These are phyloP conservation scores for Metopolophium dirhodum DNA, from an alignment of 1,140 invertebrate genomes.

Conservation along the genomic window DNA sequence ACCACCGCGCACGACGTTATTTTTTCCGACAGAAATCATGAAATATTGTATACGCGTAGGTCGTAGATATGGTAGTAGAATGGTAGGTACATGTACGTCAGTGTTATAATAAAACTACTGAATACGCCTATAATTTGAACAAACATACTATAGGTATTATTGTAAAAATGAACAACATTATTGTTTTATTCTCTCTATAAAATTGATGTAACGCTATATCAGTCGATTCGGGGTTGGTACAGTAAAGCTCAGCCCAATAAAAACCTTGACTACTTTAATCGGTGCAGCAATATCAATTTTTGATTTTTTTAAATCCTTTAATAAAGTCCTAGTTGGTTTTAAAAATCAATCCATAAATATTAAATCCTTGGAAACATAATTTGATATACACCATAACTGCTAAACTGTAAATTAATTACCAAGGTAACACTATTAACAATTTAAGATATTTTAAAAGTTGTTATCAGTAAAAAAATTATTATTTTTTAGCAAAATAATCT, in stretches of 20 bases:
- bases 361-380: not conserved
- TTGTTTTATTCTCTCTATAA: not conserved
- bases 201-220: not conserved
- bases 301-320: no score
- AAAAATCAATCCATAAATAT: not conserved
- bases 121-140: not conserved
- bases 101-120: not conserved
- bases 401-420: no score
- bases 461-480: no score
- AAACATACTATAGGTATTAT: not conserved
- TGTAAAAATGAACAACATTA: not conserved
- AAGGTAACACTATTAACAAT: no score
- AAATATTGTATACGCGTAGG: not conserved
- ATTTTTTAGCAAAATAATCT: no score
- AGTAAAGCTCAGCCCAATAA: not conserved
- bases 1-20: not conserved
- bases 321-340: no score
- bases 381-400: no score
- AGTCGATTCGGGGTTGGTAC: not conserved
- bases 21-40: not conserved
- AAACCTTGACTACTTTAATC: not conserved
- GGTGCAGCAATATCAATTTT: no score
- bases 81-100: not conserved
- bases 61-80: not conserved
- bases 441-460: no score